These are phyloP conservation scores for Aethina tumida DNA, from an alignment of 1,140 invertebrate genomes.

Conservation along the genomic window DNA sequence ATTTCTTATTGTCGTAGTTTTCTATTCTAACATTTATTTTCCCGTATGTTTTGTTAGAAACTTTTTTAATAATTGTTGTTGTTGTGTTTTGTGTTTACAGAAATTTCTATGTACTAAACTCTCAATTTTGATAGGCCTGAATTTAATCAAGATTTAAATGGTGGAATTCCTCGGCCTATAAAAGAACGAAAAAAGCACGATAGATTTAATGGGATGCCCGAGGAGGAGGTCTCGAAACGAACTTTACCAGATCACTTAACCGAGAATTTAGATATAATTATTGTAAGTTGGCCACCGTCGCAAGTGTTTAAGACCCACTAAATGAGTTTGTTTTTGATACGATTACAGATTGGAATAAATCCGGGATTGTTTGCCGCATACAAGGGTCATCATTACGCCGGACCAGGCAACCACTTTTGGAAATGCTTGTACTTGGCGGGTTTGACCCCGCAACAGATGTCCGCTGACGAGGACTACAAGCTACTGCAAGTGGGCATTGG, in stretches of 20 bases:
- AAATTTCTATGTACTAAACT: constrained; percentile 13
- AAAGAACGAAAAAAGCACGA: constrained; percentile 92
- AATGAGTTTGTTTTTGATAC: constrained; percentile 1
- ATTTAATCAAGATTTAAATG: constrained; percentile 53
- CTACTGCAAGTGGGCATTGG: constrained; percentile 89
- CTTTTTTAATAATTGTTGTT: constrained; percentile 3
- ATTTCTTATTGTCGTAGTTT: too few species aligned
- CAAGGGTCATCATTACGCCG: constrained; percentile 96
- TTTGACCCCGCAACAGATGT: constrained; percentile 88
- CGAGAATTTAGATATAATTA: constrained; percentile 91
- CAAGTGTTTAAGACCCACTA: constrained; percentile 2
- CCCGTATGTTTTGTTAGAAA: background rate
- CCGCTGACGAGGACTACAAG: constrained; percentile 91
- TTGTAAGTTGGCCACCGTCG: constrained; percentile 63
- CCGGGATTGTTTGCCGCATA: constrained; percentile 93
- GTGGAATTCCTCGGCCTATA: constrained; percentile 50
- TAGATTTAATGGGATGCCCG: constrained; percentile 92
- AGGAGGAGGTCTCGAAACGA: constrained; percentile 89
- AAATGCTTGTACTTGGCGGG: constrained; percentile 93
- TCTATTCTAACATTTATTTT: background rate
- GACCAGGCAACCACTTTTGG: constrained; percentile 98
- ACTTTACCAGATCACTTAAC: constrained; percentile 88
- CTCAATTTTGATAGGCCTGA: constrained; percentile 46
- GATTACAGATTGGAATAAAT: constrained; percentile 88
- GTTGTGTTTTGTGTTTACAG: constrained; percentile 14